These are phyloP conservation scores for Ceryle rudis DNA, from an alignment of 2,797 vertebrate species.

Conservation along the genomic window DNA sequence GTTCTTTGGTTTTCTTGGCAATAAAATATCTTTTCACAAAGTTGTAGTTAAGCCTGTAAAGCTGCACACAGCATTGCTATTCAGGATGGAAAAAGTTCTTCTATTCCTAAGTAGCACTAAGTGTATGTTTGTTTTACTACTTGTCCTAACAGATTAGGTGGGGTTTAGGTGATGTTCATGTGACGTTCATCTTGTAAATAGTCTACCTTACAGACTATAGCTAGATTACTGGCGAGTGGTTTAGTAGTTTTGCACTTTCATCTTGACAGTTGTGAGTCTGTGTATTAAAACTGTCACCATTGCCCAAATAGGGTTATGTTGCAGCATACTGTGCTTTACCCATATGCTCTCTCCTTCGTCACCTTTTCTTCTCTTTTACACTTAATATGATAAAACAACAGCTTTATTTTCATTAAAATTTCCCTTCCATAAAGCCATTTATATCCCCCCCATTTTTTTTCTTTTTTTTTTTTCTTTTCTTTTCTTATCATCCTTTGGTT, in stretches of 20 bases:
- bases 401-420: neutral
- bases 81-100: neutral
- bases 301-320: neutral
- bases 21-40: neutral
- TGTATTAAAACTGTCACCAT: neutral
- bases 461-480: neutral
- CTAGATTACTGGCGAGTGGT: neutral
- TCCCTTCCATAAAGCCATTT: neutral
- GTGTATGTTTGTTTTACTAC: neutral
- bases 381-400: neutral
- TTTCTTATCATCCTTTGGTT: neutral
- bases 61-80: neutral
- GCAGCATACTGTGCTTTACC: neutral
- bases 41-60: neutral
- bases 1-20: neutral
- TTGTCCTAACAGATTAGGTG: neutral
- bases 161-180: neutral
- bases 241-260: neutral
- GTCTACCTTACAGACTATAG: neutral
- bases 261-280: neutral
- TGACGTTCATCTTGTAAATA: neutral
- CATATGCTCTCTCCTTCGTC: neutral
- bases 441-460: fast-evolving
- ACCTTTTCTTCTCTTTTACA: neutral
- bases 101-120: neutral